Percentiles rank a stretch among this genome's conserved stretches.
Conservation (phyloP, 2,888 invertebrate genomes). For the Cheilosia grossa region DNA sequence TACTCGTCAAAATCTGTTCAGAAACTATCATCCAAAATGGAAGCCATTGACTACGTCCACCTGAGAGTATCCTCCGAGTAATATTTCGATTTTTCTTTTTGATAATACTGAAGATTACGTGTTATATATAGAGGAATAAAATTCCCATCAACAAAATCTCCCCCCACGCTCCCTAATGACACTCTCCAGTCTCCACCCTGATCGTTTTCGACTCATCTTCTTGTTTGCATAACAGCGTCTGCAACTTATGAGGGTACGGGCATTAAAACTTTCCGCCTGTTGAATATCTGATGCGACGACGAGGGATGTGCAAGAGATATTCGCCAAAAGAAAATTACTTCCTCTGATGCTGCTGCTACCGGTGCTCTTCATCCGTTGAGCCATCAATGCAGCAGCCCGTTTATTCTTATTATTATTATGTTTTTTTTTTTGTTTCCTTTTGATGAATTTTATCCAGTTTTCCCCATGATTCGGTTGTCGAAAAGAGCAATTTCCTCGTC, state of each 20-base stretch:
- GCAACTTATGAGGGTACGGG: slow-evolving; percentile 56
- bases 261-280: slow-evolving; percentile 72
- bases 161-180: slow-evolving; percentile 30
- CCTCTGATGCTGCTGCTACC: not conserved
- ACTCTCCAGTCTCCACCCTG: slow-evolving; percentile 4
- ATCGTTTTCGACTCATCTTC: slow-evolving; percentile 10
- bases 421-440: not conserved
- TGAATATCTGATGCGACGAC: slow-evolving; percentile 67
- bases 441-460: slow-evolving; percentile 20
- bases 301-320: slow-evolving; percentile 32
- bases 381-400: not conserved
- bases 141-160: slow-evolving; percentile 16
- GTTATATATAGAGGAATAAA: slow-evolving; percentile 44
- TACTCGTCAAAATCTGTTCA: too few relatives aligned
- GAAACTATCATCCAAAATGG: too few relatives aligned
- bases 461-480: slow-evolving; percentile 29
- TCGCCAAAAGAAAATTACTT: slow-evolving; percentile 36
- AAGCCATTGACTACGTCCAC: not conserved
- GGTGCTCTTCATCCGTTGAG: not conserved
- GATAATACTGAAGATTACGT: slow-evolving; percentile 70
- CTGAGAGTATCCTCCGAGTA: not conserved
- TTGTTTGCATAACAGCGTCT: slow-evolving; percentile 49
- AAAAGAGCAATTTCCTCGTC: slow-evolving; percentile 41
- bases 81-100: slow-evolving; percentile 34
- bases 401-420: not conserved